A percentile compares a stretch with the other conserved stretches of the same genome.
phyloP scores from a whole-genome alignment of 1,140 invertebrate genomes.

The Littorina saxatilis region DNA sequence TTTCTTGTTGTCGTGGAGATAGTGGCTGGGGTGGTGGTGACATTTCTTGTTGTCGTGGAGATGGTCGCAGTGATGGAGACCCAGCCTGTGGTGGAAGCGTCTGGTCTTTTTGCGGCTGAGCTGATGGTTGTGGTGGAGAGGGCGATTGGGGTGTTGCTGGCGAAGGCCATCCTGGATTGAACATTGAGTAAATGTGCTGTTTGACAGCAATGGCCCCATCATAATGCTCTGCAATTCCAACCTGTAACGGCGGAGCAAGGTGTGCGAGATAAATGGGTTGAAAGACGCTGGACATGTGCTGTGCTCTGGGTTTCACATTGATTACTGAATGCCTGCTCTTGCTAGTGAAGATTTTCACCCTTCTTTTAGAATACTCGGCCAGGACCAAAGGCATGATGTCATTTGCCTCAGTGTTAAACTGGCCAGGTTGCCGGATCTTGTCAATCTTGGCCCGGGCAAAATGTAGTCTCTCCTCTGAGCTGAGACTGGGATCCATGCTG shows the following conservation, averaged over 20 bases:
- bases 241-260: not conserved
- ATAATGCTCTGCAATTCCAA: not conserved
- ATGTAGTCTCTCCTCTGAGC: not conserved
- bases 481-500: not conserved
- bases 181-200: not conserved
- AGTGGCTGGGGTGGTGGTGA: too few species aligned
- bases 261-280: not conserved
- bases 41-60: too few species aligned
- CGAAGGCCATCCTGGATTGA: not conserved
- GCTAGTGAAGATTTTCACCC: slow-evolving; percentile 1
- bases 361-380: too few species aligned
- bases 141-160: not conserved
- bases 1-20: too few species aligned
- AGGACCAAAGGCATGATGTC: slow-evolving; percentile 8
- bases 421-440: not conserved
- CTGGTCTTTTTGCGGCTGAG: not conserved
- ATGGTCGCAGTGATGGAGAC: slow-evolving; percentile 2
- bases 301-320: slow-evolving; percentile 4
- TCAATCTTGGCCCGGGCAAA: slow-evolving; percentile 7
- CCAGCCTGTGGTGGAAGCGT: too few species aligned
- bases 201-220: slow-evolving; percentile 15
- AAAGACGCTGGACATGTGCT: not conserved
- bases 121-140: not conserved
- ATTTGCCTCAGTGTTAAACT: not conserved
- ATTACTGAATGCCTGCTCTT: not conserved